Conservation (phyloP, 2,113 vertebrate genomes). For the Rattus norvegicus region DNA sequence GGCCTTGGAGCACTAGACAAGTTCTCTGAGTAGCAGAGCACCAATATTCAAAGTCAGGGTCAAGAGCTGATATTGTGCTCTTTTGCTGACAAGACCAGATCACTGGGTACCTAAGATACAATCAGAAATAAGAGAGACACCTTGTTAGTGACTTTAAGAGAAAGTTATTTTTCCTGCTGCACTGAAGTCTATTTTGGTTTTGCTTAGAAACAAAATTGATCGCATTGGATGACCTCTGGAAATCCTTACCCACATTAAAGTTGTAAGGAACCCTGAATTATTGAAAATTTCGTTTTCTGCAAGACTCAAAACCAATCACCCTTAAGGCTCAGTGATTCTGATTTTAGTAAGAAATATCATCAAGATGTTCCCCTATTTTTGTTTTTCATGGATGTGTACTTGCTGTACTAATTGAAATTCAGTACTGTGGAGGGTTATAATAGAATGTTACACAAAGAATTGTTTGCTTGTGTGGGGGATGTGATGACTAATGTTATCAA, state of each 20-base stretch:
- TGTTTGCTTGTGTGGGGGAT: background rate
- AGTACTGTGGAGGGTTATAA: background rate
- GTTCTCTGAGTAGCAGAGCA: no score
- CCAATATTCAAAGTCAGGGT: background rate
- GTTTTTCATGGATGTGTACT: constrained; percentile 17
- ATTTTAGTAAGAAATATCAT: constrained; percentile 52
- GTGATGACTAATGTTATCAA: background rate
- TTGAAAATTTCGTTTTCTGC: constrained; percentile 28
- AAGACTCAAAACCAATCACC: constrained; percentile 44
- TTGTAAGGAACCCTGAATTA: background rate
- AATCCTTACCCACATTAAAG: background rate
- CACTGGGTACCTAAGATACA: background rate
- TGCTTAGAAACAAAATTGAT: background rate
- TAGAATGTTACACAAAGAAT: background rate
- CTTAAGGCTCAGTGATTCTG: constrained; percentile 40
- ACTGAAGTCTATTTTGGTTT: background rate
- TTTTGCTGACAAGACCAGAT: background rate
- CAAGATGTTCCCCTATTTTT: constrained; percentile 2
- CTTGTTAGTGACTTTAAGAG: background rate
- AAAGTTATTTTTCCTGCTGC: background rate
- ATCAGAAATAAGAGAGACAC: background rate
- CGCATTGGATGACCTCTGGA: background rate
- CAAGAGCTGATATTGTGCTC: background rate
- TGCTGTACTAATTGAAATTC: constrained; percentile 21
- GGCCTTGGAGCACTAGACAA: background rate